Base-by-base conservation (phyloP, 2,113 vertebrate species). In the Heterocephalus glaber region DNA sequence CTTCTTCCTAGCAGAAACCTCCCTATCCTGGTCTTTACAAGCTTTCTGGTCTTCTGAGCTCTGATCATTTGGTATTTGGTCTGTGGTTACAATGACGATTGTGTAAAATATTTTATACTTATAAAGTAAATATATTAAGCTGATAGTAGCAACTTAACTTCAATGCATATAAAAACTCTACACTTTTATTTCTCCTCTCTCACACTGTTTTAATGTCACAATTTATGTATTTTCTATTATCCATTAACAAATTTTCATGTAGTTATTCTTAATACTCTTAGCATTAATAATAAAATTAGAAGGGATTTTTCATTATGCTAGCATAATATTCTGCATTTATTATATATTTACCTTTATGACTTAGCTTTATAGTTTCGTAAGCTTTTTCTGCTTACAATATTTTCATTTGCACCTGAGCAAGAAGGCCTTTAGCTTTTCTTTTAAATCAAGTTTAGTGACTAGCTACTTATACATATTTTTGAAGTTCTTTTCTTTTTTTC, bases 211-310 rank as follows among this genome's bases (percentile, higher is more conserved):
- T 93, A 33, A 60, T n/a, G 19, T 82, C 5, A 82, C 17, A 68
- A 77, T 38, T 54, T 61, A n/a, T 49, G 79, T 82, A 14, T 81
- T 95, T 74, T 86, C 41, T 91, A 70, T 35, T 91, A 77, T 82
- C 65, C 35, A 83, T 76, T 68, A 65, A 86, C 5, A 82, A 74
- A 47, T 77, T 80, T 87, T 66, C 82, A 7, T 77, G 41, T 86
- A n/a, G 12, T 83, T 88, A 82, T 61, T 49, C 19, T 66, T 85
- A 77, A 60, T 89, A 54, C 56, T 65, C 70, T 86, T 63, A 58
- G 60, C 9, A 77, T 86, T 26, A 77, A 86, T 44, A 63, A 14
- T 93, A 88, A 90, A 70, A 87, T 70, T 77, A 65, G 70, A 86
- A 93, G 60, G 70, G 5, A 79, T 74, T 74, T 92, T 58, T 19